These are phyloP conservation scores for Empis stercorea DNA, from an alignment of 2,888 invertebrate species.

Conservation along the genomic window DNA sequence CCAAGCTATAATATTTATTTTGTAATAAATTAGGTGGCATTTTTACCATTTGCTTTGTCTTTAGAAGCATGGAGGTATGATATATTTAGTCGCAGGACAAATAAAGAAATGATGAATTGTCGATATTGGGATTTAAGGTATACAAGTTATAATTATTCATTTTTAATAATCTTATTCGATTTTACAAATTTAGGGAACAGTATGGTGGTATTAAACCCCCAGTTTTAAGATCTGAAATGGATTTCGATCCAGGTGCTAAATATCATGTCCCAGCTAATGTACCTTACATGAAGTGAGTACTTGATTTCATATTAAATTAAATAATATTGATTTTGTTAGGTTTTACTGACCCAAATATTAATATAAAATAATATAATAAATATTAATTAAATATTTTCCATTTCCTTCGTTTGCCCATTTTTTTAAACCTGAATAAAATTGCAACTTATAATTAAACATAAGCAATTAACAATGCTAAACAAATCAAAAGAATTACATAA, in stretches of 20 bases:
- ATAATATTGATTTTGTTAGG: constrained; percentile 1
- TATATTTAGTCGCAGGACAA: constrained; percentile 60
- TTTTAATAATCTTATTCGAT: background rate
- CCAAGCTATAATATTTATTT: background rate
- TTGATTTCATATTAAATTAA: background rate
- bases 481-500: too few relatives aligned
- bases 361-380: background rate
- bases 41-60: constrained; percentile 70
- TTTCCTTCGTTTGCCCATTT: too few relatives aligned
- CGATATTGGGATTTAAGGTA: constrained; percentile 79
- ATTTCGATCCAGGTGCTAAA: constrained; percentile 88
- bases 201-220: constrained; percentile 80
- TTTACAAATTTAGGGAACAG: constrained; percentile 46
- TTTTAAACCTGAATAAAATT: too few relatives aligned
- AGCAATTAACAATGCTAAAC: too few relatives aligned
- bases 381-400: too few relatives aligned
- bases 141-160: background rate
- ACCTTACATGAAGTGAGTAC: constrained; percentile 74
- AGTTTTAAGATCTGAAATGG: constrained; percentile 67
- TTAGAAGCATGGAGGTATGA: constrained; percentile 83
- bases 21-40: constrained; percentile 31
- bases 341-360: background rate
- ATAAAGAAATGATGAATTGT: constrained; percentile 69
- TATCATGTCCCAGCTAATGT: constrained; percentile 86
- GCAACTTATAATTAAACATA: too few relatives aligned